Evolutionary conservation across 2,888 invertebrate genomes (phyloP).

Genomic region (Hyposoter dolosus): DNA sequence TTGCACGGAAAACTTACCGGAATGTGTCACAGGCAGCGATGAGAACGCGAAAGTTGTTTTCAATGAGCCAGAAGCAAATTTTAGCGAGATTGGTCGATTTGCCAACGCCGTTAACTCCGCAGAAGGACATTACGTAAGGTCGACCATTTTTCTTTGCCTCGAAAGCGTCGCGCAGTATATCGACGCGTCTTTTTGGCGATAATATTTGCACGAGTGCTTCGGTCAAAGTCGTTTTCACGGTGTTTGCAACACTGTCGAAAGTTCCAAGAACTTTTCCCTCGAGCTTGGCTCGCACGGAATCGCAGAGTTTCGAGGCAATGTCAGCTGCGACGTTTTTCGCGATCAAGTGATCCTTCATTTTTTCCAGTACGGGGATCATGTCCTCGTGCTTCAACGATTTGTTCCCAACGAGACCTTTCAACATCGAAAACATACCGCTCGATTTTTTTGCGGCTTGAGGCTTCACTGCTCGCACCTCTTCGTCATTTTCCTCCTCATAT

Average conservation of each 20-base stretch:
- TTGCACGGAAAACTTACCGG: constrained; percentile 77
- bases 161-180: constrained; percentile 97
- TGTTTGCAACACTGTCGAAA: constrained; percentile 96
- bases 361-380: constrained; percentile 95
- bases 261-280: constrained; percentile 98
- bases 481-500: constrained; percentile 86
- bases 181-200: constrained; percentile 97
- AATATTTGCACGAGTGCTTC: constrained; percentile 97
- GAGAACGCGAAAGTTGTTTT: constrained; percentile 97
- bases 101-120: constrained; percentile 99
- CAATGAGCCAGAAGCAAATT: constrained; percentile 99
- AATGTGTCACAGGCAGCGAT: constrained; percentile 99
- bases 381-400: constrained; percentile 93
- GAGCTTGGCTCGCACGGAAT: constrained; percentile 95
- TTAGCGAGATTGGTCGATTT: constrained; percentile 99
- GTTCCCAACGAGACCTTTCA: constrained; percentile 94
- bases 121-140: constrained; percentile 98
- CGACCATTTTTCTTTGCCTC: constrained; percentile 93
- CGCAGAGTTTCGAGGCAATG: constrained; percentile 96
- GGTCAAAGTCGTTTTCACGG: constrained; percentile 94
- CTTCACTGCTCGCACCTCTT: constrained; percentile 76
- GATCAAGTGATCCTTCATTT: constrained; percentile 97
- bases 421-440: constrained; percentile 93
- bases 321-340: constrained; percentile 99
- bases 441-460: constrained; percentile 79